Base-by-base conservation (phyloP, 92 coral and sea anemone species). In the Anthopleura xanthogrammica region DNA sequence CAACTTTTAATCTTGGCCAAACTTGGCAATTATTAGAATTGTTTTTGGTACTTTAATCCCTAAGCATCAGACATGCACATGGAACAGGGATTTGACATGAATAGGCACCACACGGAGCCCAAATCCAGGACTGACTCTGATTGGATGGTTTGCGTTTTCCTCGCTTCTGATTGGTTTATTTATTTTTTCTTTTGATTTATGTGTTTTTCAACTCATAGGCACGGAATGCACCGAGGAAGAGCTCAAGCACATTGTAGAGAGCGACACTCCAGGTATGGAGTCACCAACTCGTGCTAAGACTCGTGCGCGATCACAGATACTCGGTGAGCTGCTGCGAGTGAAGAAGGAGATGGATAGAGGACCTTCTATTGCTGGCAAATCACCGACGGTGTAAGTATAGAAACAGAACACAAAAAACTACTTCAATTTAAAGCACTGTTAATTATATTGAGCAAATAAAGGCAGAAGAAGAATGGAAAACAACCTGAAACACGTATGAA, bases 281-380 rank as follows among this genome's bases (percentile, higher is more conserved):
- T 84, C 87, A 19, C 87, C 87, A 16, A 77, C 87, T 54, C 41
- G 77, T 20, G 87, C 87, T 42, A 84, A 78, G 17, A 87, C 70
- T 22, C 86, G 77, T 46, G 79, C 75, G 75, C 83, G 84, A 41
- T 92, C 97, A 43, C 97, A 93, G 85, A 86, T 93, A 78, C 79
- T 93, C 10, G 88, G 97, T 54, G 97, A 93, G 74, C 86, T 93
- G 41, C 81, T 88, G 20, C 90, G 97, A 0, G 97, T 93, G 60
- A 66, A 80, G 55, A 87, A 82, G 77, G 93, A 93, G 52, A 91
- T 93, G 97, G 81, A 78, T 12, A 60, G 81, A 6, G 91, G 91
- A 89, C 88, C 91, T 7, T 19, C 29, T 9, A 36, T 86, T 29
- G 84, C 79, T 5, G 72, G 74, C 23, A 75, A 56, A 43, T 77